Conservation (phyloP, 2,113 vertebrate genomes). For the Leptodactylus fuscus region DNA sequence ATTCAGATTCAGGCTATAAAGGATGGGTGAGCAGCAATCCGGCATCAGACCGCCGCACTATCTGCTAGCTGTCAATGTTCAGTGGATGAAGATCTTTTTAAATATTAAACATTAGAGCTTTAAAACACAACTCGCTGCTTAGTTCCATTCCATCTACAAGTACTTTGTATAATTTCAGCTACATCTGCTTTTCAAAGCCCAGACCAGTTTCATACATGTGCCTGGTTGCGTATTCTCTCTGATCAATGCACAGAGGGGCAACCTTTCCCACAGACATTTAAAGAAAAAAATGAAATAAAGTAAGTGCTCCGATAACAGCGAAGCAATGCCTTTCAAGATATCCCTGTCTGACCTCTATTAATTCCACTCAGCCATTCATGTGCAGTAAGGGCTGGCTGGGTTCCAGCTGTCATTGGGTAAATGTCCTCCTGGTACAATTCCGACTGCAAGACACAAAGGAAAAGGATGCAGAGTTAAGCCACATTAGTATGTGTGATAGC, state of each 20-base stretch:
- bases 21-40: background rate
- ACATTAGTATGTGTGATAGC: slow-evolving; percentile 8
- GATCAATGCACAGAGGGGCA: background rate
- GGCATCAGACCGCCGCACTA: background rate
- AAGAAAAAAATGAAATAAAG: slow-evolving; percentile 37
- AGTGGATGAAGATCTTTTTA: slow-evolving; percentile 14
- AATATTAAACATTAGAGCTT: slow-evolving; percentile 19
- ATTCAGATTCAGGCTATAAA: background rate
- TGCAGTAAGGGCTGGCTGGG: slow-evolving; percentile 83
- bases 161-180: background rate
- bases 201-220: background rate
- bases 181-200: background rate
- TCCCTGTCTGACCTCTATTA: slow-evolving; percentile 83
- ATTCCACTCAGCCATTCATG: slow-evolving; percentile 87
- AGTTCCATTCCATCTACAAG: background rate
- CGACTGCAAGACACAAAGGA: slow-evolving; percentile 76
- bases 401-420: slow-evolving; percentile 89
- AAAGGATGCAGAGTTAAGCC: background rate
- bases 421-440: slow-evolving; percentile 97
- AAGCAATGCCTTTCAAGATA: slow-evolving; percentile 33
- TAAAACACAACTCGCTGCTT: background rate
- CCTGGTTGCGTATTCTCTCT: background rate
- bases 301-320: slow-evolving; percentile 22
- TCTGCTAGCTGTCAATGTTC: background rate
- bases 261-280: slow-evolving; percentile 15